These are phyloP conservation scores for Thermophis baileyi DNA, from an alignment of 2,113 vertebrate genomes.

Conservation along the genomic window DNA sequence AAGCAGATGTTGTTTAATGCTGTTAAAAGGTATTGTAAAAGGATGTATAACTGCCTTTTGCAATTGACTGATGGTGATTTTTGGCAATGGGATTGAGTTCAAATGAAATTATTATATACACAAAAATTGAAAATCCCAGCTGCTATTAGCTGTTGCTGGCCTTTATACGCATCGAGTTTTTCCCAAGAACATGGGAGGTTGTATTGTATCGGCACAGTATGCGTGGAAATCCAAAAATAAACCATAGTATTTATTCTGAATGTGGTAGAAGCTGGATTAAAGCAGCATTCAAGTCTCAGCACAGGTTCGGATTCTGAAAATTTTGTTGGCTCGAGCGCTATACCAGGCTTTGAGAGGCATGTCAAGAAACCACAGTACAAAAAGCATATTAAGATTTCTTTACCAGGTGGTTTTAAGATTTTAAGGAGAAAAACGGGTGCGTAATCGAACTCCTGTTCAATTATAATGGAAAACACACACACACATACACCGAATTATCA, in stretches of 20 bases:
- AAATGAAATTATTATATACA: not conserved
- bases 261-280: not conserved
- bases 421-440: not conserved
- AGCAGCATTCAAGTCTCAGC: not conserved
- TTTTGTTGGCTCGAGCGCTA: not conserved
- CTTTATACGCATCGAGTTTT: not conserved
- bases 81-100: not conserved
- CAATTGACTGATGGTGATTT: not conserved
- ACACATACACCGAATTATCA: too few species aligned
- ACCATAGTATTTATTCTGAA: not conserved
- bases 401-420: not conserved
- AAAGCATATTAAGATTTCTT: not conserved
- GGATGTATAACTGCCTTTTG: not conserved
- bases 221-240: not conserved
- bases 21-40: not conserved
- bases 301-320: not conserved
- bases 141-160: not conserved
- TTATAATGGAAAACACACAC: not conserved
- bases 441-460: not conserved
- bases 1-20: not conserved
- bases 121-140: not conserved
- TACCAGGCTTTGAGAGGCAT: not conserved
- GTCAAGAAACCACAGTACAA: not conserved
- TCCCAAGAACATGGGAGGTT: not conserved
- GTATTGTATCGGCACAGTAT: not conserved